phyloP scores from a whole-genome alignment of 2,113 vertebrate genomes.

The Uria lomvia region DNA sequence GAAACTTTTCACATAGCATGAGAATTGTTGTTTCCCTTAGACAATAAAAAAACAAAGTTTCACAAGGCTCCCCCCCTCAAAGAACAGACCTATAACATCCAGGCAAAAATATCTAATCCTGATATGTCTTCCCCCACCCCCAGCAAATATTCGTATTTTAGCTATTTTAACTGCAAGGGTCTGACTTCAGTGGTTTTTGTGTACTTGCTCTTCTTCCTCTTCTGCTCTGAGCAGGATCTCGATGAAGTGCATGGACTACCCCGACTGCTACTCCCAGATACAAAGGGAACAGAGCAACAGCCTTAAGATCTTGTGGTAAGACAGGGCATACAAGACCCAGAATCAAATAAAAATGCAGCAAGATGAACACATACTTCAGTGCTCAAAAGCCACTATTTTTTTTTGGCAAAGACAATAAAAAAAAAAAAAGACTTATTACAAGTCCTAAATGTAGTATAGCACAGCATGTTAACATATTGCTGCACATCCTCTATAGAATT shows the following conservation, averaged over 20 bases:
- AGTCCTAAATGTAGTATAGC: slow-evolving; percentile 58
- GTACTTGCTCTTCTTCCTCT: background rate
- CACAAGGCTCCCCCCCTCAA: background rate
- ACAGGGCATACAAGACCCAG: background rate
- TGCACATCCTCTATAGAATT: slow-evolving; percentile 52
- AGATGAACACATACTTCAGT: background rate
- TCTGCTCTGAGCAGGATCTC: background rate
- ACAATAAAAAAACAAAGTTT: slow-evolving; percentile 15
- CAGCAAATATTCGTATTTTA: slow-evolving; percentile 21
- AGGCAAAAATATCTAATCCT: background rate
- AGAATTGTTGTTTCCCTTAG: background rate
- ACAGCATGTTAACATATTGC: slow-evolving; percentile 65
- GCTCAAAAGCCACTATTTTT: slow-evolving; percentile 18
- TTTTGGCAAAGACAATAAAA: slow-evolving; percentile 40
- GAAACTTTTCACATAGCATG: background rate
- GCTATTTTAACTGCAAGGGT: background rate
- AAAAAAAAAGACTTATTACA: slow-evolving; percentile 30
- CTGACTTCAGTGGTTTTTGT: background rate
- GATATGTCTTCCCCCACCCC: background rate
- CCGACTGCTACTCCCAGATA: background rate
- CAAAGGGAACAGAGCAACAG: background rate
- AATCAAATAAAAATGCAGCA: background rate
- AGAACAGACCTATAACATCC: background rate
- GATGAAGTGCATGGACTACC: rapidly evolving
- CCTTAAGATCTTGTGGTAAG: background rate